Base-by-base conservation (phyloP, 1,140 invertebrate genomes). In the Chrysoperla carnea region DNA sequence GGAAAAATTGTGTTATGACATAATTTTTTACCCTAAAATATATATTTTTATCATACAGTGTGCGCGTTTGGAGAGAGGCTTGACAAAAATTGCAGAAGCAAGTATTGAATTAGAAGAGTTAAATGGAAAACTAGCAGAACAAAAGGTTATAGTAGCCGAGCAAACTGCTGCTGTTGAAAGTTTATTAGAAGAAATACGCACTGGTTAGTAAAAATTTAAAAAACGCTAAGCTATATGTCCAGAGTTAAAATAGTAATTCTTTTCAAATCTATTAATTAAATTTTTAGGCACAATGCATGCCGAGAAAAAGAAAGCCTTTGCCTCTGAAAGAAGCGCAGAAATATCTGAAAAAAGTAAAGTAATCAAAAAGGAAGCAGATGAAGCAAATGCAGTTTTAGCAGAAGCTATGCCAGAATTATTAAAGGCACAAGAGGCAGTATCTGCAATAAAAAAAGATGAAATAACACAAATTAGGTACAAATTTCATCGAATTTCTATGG, bases 401-500 rank as follows among this genome's bases (percentile, higher is more conserved):
- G 78, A 78, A 37, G 88, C 86, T 1, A 57, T 92, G 53, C 87
- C 87, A 0, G 82, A 76, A 0, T 58, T 93, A 1, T 80, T 87
- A 50, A 72, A 72, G n/a, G 86, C 88, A 1, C 69, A 77, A 54
- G 47, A 75, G 3, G 86, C 87, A 1, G 64, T 94, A 0, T 68
- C 73, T 6, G 78, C 87, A 46, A 62, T 94, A 7, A 81, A 90
- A 36, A 92, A 90, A 61, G 69, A 75, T 1, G 88, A 92, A 54
- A 90, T 94, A 45, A 88, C 85, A 28, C 88, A 93, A 70, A 91
- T 93, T 50, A 70, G 75, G 70, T 67, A 43, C 37, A 28, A 14
- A 37, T 41, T 13, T 12, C 41, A 9, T 40, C 12, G 14, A 13
- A 23, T 23, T 3, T 23, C 17, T 5, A 23, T 23, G 17, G 17